Evolutionary conservation across 1,140 invertebrate genomes (phyloP).

Genomic region (Globodera rostochiensis): DNA sequence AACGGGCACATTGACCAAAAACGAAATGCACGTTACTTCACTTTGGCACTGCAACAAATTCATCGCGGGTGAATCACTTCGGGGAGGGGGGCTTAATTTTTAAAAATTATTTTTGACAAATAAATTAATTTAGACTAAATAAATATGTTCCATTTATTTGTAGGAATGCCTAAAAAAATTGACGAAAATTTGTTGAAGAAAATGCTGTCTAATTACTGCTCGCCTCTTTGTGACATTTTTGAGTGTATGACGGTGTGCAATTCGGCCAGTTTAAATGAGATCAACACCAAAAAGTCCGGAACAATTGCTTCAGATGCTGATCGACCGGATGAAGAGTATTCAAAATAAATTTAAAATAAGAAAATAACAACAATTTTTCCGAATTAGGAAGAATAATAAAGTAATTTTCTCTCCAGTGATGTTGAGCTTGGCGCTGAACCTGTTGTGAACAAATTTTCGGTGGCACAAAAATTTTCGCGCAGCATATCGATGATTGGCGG

Average conservation of each 20-base stretch:
- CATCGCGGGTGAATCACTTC: constrained; percentile 44
- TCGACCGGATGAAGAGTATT: constrained; percentile 19
- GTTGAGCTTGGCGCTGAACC: constrained; percentile 7
- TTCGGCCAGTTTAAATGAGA: constrained; percentile 19
- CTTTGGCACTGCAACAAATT: constrained; percentile 58
- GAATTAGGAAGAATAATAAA: neutral
- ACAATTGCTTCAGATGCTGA: neutral
- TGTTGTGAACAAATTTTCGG: neutral
- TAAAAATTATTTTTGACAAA: neutral
- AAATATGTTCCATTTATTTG: neutral
- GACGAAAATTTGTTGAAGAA: neutral
- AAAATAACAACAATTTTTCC: neutral
- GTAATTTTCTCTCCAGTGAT: constrained; percentile 13
- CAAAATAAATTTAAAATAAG: neutral
- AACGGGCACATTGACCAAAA: constrained; percentile 96
- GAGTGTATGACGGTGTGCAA: constrained; percentile 36
- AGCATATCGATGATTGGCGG: neutral
- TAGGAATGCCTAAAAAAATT: neutral
- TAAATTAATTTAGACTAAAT: neutral
- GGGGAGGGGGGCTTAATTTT: neutral
- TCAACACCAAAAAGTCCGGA: neutral
- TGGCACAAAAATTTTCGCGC: constrained; percentile 3
- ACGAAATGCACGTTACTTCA: constrained; percentile 89
- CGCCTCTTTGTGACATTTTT: constrained; percentile 27
- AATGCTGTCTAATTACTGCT: constrained; percentile 11